Evolutionary conservation across 1,140 invertebrate species (phyloP), one percentile per base, ranked within the genome.

Genomic region (Mizuhopecten yessoensis): DNA sequence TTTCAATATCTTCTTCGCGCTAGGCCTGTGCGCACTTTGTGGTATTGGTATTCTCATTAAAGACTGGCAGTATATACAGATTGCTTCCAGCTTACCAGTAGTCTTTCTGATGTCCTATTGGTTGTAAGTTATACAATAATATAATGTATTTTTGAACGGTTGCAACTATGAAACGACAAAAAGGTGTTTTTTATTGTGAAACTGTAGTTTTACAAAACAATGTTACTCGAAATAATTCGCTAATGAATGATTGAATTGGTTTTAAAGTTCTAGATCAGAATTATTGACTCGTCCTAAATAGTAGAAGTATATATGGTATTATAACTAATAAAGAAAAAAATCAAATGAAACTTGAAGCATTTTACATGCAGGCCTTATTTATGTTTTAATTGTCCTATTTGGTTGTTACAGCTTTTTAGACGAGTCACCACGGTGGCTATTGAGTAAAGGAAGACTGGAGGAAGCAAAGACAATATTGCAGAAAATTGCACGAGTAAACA

Each of bases 71-170:
- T 88, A 95, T 39, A 91, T 96, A 23, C 95, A 96, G 88, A 86
- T 95, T 0, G 91, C 91, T 33, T 94, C 96, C 86, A 91, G 96
- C 34, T 36, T 94, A 11, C 96, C 95, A 11, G 89, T 93, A 17
- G n/a, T 96, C 17, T 33, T 95, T 0, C 95, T 96, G 45, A 75
- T 96, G 20, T 87, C 90, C 11, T 96, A 96, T 45, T 96, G 93
- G 89, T 96, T 94, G 96, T 94, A 87, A 49, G 90, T 92, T 13
- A 39, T n/a, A n/a, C n/a, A n/a, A n/a, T 39, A 7, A 13, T 39
- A 13, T 39, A 57, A 23, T 17, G 13, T 57, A 23, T 57, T 57
- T 57, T 57, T 57, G 23, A 57, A 57, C 23, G n/a, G n/a, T n/a
- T n/a, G n/a, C n/a, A n/a, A n/a, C n/a, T n/a, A n/a, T n/a, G n/a